Conservation (phyloP, 92 coral and sea anemone genomes). For the Muricea muricata region DNA sequence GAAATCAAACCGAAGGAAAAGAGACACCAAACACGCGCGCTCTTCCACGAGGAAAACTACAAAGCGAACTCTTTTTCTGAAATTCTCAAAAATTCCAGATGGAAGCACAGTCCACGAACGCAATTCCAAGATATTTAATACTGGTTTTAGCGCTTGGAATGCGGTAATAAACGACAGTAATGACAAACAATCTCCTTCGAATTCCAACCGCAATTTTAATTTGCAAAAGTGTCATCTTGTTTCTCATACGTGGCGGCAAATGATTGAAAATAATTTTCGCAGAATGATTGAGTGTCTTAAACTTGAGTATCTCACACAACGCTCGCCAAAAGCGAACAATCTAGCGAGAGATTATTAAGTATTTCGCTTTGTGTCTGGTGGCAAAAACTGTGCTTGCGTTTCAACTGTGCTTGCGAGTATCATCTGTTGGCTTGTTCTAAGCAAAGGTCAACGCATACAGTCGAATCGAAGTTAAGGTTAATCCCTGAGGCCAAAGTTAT, state of each 20-base stretch:
- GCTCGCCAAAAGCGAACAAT: too few relatives aligned
- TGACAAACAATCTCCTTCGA: not conserved
- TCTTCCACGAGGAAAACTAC: too few relatives aligned
- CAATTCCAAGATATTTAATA: not conserved
- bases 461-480: not conserved
- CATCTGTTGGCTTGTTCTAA: too few relatives aligned
- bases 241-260: not conserved
- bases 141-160: not conserved
- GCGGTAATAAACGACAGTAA: not conserved
- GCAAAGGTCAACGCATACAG: not conserved
- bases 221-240: not conserved
- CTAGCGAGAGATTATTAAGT: too few relatives aligned
- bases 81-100: not conserved
- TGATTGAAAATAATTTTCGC: not conserved
- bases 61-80: too few relatives aligned
- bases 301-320: too few relatives aligned
- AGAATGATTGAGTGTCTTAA: too few relatives aligned
- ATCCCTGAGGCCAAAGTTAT: not conserved
- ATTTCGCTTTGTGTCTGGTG: too few relatives aligned
- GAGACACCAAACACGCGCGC: too few relatives aligned
- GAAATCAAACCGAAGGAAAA: too few relatives aligned
- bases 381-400: too few relatives aligned
- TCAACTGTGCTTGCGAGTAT: too few relatives aligned
- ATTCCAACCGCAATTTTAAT: conserved; percentile 9
- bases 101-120: not conserved